Base-by-base conservation (phyloP, 2,797 vertebrate genomes). In the Astyanax mexicanus region DNA sequence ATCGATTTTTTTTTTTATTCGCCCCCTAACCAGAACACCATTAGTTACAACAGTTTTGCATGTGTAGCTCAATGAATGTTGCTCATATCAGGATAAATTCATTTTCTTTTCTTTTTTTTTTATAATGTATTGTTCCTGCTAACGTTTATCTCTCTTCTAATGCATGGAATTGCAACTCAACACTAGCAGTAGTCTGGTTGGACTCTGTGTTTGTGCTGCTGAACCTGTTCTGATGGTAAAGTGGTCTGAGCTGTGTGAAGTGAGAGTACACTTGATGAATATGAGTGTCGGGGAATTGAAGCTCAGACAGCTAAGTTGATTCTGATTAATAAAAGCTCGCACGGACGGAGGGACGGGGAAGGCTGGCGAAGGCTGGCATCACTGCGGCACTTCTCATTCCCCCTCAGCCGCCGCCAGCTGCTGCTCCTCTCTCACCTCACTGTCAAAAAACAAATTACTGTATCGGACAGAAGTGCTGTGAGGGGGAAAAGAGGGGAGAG, bases 271-370 rank as follows among this genome's bases (percentile, higher is more conserved):
- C 79, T 75, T 74, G 60, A 79, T 74, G 58, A 79, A 74, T 72
- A 81, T 58, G 62, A 76, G 47, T 23, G 67, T 13, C 23, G 58
- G 12, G 47, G 45, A 77, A 79, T 80, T 74, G 58, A 42, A 55
- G 51, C 74, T 73, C 71, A 38, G 52, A 65, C 47, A 44, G 37
- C 62, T 69, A 74, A 76, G 47, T 65, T 74, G 58, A 62, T 69
- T 79, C 79, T 70, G 74, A 82, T 80, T 75, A 83, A 79, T 75
- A 66, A 78, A 77, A 80, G 35, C 27, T 77, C 23, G 67, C 42
- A 72, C 62, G 68, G 54, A 65, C 57, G 47, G n/a, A n/a, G n/a
- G n/a, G n/a, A n/a, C n/a, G n/a, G n/a, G n/a, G n/a, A n/a, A n/a
- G n/a, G n/a, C n/a, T n/a, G n/a, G 21, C 19, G 52, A 55, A 72